These are phyloP conservation scores for Pterobdella sp. DNA, from an alignment of 2,888 invertebrate genomes.

Conservation along the genomic window DNA sequence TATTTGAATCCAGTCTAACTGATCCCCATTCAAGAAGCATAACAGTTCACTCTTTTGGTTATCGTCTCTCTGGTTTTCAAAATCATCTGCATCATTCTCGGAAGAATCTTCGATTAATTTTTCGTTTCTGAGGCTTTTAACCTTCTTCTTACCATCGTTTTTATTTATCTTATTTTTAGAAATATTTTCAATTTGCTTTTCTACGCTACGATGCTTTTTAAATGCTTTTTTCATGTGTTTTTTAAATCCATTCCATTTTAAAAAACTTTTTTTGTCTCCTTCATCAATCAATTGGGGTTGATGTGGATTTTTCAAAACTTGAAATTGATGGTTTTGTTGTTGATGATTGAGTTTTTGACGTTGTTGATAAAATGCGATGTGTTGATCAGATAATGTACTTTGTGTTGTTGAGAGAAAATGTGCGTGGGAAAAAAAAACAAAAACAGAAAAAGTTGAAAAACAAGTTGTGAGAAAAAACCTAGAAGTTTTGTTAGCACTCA, in stretches of 20 bases:
- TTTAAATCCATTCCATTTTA: not conserved
- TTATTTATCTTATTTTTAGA: too few species aligned
- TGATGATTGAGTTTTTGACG: not conserved
- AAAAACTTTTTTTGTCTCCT: too few species aligned
- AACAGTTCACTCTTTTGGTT: not conserved
- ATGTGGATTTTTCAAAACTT: not conserved
- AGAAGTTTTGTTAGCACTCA: too few species aligned
- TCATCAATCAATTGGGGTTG: too few species aligned
- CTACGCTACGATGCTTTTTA: not conserved
- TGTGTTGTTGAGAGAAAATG: not conserved
- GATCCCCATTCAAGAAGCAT: constrained; percentile 17
- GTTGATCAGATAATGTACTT: not conserved
- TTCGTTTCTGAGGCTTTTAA: not conserved
- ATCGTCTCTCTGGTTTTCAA: not conserved
- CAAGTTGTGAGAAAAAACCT: too few species aligned
- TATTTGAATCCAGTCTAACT: constrained; percentile 7
- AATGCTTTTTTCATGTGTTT: not conserved
- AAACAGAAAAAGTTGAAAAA: too few species aligned
- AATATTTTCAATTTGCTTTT: too few species aligned
- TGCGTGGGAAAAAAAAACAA: too few species aligned
- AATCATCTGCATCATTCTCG: not conserved
- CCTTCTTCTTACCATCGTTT: too few species aligned
- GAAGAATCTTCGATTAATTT: not conserved
- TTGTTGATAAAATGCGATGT: not conserved
- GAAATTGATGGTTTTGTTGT: not conserved